These are phyloP conservation scores for Amblyornis subalaris DNA, from an alignment of 2,113 vertebrate species.

Conservation along the genomic window DNA sequence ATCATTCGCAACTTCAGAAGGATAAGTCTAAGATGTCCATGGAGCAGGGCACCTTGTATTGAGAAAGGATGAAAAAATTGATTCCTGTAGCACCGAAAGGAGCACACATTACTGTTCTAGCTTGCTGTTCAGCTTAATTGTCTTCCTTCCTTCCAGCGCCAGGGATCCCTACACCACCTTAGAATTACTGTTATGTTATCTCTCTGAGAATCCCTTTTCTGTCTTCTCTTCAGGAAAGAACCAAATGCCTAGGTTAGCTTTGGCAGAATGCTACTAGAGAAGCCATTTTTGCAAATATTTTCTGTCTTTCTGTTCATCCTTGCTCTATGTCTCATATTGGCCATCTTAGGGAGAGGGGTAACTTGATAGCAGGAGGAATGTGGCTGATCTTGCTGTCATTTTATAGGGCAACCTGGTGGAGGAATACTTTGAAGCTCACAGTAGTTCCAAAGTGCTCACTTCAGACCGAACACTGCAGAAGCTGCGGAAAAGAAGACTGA, in stretches of 20 bases:
- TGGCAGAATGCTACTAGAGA: background rate
- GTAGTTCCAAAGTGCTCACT: slow-evolving; percentile 91
- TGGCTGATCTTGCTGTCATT: background rate
- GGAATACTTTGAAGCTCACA: slow-evolving; percentile 96
- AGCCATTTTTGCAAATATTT: background rate
- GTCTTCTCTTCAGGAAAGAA: background rate
- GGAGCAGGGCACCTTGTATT: background rate
- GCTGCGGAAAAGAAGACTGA: slow-evolving; percentile 81
- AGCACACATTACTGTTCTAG: background rate
- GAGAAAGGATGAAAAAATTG: background rate
- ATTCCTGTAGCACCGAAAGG: background rate
- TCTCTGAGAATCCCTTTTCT: background rate
- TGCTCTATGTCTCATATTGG: background rate
- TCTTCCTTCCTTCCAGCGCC: background rate
- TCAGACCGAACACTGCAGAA: slow-evolving; percentile 92
- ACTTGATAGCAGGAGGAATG: background rate
- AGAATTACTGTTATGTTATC: background rate
- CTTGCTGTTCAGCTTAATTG: background rate
- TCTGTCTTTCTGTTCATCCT: background rate
- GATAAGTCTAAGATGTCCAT: background rate
- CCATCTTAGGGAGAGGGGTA: background rate
- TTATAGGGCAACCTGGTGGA: slow-evolving; percentile 83
- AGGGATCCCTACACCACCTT: background rate
- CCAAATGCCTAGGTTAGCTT: background rate
- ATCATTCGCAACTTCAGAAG: background rate